A percentile compares a stretch with the other conserved stretches of the same genome.
Conservation (phyloP, 2,888 invertebrate species). For the Archaeoteleia sp. region DNA sequence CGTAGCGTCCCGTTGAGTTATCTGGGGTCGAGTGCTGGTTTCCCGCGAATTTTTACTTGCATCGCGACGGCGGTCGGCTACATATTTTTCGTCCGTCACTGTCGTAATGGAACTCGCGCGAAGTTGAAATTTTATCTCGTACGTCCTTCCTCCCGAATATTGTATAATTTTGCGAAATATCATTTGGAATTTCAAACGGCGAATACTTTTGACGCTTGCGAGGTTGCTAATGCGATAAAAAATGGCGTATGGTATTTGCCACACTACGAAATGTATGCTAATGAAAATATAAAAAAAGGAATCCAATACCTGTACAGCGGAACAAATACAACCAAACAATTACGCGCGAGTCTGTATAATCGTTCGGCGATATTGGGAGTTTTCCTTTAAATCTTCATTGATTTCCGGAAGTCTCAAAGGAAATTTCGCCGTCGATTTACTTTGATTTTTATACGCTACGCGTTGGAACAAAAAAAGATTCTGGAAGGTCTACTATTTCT, state of each 20-base stretch:
- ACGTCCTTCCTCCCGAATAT: background rate
- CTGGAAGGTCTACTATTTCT: constrained; percentile 13
- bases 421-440: too few relatives aligned
- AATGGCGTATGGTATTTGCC: constrained; percentile 3
- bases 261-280: background rate
- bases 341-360: too few relatives aligned
- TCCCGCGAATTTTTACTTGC: constrained; percentile 18
- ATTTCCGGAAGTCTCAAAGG: too few relatives aligned
- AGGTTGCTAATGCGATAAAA: constrained; percentile 7
- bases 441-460: too few relatives aligned
- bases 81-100: background rate
- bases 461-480: background rate
- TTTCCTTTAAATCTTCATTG: too few relatives aligned
- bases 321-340: too few relatives aligned
- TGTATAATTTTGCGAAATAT: constrained; percentile 1
- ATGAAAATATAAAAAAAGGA: too few relatives aligned
- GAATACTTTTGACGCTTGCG: constrained; percentile 11
- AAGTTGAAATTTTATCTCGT: background rate
- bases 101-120: background rate
- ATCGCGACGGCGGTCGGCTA: constrained; percentile 1
- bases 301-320: too few relatives aligned
- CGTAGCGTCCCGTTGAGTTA: constrained; percentile 14
- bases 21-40: constrained; percentile 3
- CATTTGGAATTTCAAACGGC: constrained; percentile 4
- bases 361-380: too few relatives aligned